Conservation (phyloP, 2,797 vertebrate genomes). For the Gorsachius magnificus region DNA sequence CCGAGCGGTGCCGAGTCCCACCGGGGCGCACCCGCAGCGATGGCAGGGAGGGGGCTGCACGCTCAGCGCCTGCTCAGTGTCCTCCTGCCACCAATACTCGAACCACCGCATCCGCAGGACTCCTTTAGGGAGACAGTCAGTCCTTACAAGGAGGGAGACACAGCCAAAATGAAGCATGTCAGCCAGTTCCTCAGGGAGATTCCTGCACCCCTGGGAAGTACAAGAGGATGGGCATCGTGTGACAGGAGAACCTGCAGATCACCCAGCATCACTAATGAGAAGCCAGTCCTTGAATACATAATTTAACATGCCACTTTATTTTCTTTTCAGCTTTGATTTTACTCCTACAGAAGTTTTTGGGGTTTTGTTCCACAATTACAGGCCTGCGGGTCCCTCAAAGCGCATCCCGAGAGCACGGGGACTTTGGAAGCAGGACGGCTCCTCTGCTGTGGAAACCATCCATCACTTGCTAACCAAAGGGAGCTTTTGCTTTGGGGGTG, state of each 20-base stretch:
- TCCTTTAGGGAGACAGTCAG: neutral
- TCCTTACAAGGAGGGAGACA: neutral
- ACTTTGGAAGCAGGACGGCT: neutral
- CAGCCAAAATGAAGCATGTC: neutral
- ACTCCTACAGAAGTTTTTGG: neutral
- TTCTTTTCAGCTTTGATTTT: neutral
- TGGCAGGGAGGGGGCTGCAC: neutral
- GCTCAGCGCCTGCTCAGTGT: neutral
- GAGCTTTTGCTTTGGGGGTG: neutral
- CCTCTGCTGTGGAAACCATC: neutral
- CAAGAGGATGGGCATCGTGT: neutral
- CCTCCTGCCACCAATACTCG: neutral
- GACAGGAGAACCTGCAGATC: neutral
- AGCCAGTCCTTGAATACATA: neutral
- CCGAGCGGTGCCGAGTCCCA: accelerated
- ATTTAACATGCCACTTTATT: neutral
- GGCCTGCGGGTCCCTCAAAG: neutral
- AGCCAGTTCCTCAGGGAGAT: neutral
- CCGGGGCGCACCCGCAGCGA: accelerated
- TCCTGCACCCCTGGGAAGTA: neutral
- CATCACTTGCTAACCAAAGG: neutral
- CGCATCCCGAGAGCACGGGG: neutral
- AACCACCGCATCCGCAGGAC: neutral
- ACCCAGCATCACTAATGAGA: neutral
- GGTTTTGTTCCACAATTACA: neutral